phyloP scores from a whole-genome alignment of 2,113 vertebrate genomes.

The Bubo blakistoni region DNA sequence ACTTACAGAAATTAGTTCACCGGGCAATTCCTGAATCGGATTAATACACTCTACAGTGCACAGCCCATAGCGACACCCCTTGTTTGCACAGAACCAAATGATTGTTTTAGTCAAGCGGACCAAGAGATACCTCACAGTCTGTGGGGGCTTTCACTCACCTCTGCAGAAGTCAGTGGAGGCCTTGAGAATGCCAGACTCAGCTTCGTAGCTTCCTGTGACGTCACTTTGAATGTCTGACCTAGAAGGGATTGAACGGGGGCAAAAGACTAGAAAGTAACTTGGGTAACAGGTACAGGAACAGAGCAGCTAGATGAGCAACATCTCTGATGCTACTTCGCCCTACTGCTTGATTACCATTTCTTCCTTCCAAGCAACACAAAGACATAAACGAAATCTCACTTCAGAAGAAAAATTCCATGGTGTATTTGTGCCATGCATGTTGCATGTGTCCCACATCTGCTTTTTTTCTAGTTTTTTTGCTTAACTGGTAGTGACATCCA shows the following conservation, averaged over 20 bases:
- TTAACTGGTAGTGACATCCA: rapidly evolving
- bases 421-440: rapidly evolving
- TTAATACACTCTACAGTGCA: neutral
- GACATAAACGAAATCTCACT: neutral
- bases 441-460: rapidly evolving
- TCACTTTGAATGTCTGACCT: constrained; percentile 80
- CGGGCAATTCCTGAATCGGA: neutral
- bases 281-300: neutral
- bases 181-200: constrained; percentile 84
- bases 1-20: neutral
- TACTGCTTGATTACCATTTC: neutral
- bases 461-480: neutral
- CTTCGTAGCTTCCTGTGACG: constrained; percentile 86
- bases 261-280: neutral
- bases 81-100: neutral
- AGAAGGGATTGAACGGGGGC: neutral
- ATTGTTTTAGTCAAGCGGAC: neutral
- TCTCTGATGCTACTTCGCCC: neutral
- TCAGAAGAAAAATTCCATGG: neutral
- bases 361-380: neutral
- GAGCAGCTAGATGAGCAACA: neutral
- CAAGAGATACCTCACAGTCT: neutral
- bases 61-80: neutral
- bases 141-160: constrained; percentile 67
- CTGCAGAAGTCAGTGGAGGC: constrained; percentile 74